phyloP scores from a whole-genome alignment of 2,113 vertebrate species.

The Ceuthmochares aereus region DNA sequence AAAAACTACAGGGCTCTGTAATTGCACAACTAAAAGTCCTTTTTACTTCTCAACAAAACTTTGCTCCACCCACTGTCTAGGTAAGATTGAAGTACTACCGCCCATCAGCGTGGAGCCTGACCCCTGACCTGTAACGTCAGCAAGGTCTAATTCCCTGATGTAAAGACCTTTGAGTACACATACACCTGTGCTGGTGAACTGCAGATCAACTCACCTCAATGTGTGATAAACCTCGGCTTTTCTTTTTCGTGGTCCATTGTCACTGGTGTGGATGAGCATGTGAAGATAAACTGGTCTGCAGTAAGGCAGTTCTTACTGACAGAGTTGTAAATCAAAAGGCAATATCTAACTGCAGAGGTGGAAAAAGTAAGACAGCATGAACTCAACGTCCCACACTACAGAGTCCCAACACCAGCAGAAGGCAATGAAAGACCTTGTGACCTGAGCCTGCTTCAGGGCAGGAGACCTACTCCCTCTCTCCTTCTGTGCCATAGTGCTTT shows the following conservation, averaged over 20 bases:
- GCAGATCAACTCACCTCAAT: rapidly evolving
- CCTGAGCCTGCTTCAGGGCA: neutral
- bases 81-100: neutral
- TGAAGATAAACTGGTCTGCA: neutral
- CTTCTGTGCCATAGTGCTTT: neutral
- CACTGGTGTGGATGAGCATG: rapidly evolving
- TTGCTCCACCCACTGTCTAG: neutral
- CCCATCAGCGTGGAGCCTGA: neutral
- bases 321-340: neutral
- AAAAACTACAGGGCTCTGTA: neutral
- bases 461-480: neutral
- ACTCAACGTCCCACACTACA: neutral
- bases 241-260: neutral
- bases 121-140: conserved; percentile 16
- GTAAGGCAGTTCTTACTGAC: neutral
- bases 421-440: neutral
- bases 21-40: neutral
- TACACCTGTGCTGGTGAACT: neutral
- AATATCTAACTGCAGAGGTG: neutral
- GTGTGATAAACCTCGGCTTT: neutral
- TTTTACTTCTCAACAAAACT: neutral
- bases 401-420: neutral
- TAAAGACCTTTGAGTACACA: neutral
- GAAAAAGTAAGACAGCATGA: neutral
- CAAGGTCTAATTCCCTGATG: neutral